These are phyloP conservation scores for Phalacrocorax aristotelis DNA, from an alignment of 2,113 vertebrate genomes.

Conservation along the genomic window DNA sequence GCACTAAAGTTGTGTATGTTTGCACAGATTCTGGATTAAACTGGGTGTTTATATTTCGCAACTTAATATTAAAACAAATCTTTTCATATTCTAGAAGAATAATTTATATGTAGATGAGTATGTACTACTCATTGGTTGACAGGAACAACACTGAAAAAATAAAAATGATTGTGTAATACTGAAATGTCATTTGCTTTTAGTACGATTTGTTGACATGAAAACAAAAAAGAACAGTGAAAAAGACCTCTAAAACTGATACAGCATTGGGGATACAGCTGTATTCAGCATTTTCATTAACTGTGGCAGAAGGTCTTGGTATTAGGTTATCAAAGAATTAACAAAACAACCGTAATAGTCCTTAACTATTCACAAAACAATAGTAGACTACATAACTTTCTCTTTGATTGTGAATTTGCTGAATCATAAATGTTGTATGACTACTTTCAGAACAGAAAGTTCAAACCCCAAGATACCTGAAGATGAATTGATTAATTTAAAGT, in stretches of 20 bases:
- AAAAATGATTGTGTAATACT: neutral
- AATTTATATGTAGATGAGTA: constrained; percentile 19
- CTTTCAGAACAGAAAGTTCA: neutral
- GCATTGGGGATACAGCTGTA: neutral
- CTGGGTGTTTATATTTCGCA: constrained; percentile 11
- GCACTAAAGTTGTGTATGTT: neutral
- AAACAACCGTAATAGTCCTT: neutral
- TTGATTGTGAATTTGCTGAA: neutral
- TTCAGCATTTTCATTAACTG: constrained; percentile 6
- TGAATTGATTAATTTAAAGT: neutral
- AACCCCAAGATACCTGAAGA: neutral
- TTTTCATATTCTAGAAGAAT: constrained; percentile 37
- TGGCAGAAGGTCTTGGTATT: neutral
- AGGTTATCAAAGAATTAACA: constrained; percentile 1
- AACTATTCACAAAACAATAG: neutral
- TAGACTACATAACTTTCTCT: neutral
- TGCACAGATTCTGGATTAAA: neutral
- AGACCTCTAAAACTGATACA: neutral
- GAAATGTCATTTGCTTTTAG: neutral
- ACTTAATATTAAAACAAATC: neutral
- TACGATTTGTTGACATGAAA: constrained; percentile 11
- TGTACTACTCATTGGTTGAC: neutral
- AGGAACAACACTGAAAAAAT: neutral
- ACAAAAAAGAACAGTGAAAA: neutral
- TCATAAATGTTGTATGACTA: neutral